Evolutionary conservation across 2,888 invertebrate genomes (phyloP).

Genomic region (Pomacea canaliculata): DNA sequence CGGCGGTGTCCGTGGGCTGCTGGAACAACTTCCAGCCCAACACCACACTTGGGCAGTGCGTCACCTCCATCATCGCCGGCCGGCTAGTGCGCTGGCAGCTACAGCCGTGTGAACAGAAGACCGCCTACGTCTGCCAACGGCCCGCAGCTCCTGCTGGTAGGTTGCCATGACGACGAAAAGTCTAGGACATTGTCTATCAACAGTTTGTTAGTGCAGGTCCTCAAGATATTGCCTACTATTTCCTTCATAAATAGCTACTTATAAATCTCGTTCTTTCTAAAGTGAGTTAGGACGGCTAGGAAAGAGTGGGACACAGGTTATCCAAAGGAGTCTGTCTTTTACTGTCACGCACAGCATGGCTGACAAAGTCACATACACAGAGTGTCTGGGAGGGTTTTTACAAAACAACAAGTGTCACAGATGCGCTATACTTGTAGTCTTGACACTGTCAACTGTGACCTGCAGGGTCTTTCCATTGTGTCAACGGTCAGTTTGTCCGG

Average conservation of each 20-base stretch:
- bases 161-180: not conserved
- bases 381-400: too few relatives aligned
- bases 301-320: too few relatives aligned
- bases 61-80: conserved; percentile 9
- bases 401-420: too few relatives aligned
- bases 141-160: conserved; percentile 48
- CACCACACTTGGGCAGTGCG: conserved; percentile 36
- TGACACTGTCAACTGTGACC: not conserved
- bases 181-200: too few relatives aligned
- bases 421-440: too few relatives aligned
- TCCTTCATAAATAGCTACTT: too few relatives aligned
- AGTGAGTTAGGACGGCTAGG: too few relatives aligned
- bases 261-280: too few relatives aligned
- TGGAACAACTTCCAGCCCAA: conserved; percentile 42
- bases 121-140: conserved; percentile 49
- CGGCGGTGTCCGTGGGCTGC: conserved; percentile 35
- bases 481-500: conserved; percentile 32
- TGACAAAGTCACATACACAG: too few relatives aligned
- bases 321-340: too few relatives aligned
- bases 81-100: conserved; percentile 34
- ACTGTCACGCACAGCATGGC: too few relatives aligned
- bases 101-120: conserved; percentile 44
- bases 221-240: not conserved
- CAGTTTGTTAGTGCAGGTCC: not conserved
- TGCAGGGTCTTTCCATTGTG: conserved; percentile 37